These are phyloP conservation scores for Pagetopsis macropterus DNA, from an alignment of 2,797 vertebrate genomes.

Conservation along the genomic window DNA sequence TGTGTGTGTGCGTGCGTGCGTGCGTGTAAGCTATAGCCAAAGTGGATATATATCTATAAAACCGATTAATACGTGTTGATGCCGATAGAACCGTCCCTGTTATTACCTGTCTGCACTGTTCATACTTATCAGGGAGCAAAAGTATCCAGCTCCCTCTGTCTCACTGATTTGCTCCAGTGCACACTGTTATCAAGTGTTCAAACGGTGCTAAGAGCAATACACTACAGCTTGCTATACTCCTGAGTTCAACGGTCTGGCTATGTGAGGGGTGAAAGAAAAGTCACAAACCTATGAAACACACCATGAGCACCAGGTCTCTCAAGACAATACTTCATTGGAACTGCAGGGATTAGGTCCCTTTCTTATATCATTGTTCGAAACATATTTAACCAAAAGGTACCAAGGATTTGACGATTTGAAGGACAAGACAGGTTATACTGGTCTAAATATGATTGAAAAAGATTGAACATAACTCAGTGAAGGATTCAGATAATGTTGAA, in stretches of 20 bases:
- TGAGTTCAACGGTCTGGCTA: not conserved
- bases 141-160: not conserved
- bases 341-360: too few species aligned
- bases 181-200: slow-evolving; percentile 24
- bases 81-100: not conserved
- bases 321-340: too few species aligned
- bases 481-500: not conserved
- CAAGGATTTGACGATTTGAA: not conserved
- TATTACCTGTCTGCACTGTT: slow-evolving; percentile 7
- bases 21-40: not conserved
- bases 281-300: not conserved
- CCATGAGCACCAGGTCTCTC: too few species aligned
- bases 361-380: too few species aligned
- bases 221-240: slow-evolving; percentile 7
- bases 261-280: not conserved
- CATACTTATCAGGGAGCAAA: slow-evolving; percentile 8
- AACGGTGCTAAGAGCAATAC: slow-evolving; percentile 8
- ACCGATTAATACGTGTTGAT: slow-evolving; percentile 2
- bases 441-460: not conserved
- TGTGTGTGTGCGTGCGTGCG: not conserved
- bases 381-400: not conserved
- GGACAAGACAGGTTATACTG: not conserved
- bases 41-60: slow-evolving; percentile 7
- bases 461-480: not conserved
- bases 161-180: slow-evolving; percentile 17